These are phyloP conservation scores for Onychomys leucogaster DNA, from an alignment of 2,797 vertebrate genomes.

Conservation along the genomic window DNA sequence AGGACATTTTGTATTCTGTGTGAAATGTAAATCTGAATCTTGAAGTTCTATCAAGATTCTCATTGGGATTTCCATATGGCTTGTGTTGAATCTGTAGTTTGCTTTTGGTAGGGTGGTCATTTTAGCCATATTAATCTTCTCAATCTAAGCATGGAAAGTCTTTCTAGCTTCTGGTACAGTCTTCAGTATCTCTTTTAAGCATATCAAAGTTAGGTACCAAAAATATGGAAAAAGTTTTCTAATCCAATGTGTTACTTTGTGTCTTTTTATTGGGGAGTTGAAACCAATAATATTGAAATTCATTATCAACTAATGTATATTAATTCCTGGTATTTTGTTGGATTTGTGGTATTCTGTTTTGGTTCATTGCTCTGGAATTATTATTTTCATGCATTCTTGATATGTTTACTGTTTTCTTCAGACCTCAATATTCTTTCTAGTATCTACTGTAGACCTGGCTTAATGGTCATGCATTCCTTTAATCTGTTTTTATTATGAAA, in stretches of 20 bases:
- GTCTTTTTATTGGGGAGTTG: background rate
- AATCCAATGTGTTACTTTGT: background rate
- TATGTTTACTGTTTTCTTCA: background rate
- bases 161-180: background rate
- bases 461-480: no score
- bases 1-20: background rate
- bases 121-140: background rate
- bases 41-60: background rate
- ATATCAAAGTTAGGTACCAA: background rate
- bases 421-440: background rate
- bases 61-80: background rate
- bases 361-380: background rate
- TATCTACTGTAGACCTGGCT: background rate
- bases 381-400: background rate
- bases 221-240: background rate
- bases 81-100: background rate
- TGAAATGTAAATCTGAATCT: background rate
- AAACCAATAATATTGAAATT: background rate
- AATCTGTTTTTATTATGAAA: no score
- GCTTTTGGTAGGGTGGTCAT: background rate
- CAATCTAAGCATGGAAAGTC: background rate
- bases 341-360: background rate
- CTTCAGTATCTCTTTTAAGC: background rate
- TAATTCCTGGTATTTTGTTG: background rate
- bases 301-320: background rate